Evolutionary conservation across 1,140 invertebrate genomes (phyloP).

Genomic region (Papilio glaucus): DNA sequence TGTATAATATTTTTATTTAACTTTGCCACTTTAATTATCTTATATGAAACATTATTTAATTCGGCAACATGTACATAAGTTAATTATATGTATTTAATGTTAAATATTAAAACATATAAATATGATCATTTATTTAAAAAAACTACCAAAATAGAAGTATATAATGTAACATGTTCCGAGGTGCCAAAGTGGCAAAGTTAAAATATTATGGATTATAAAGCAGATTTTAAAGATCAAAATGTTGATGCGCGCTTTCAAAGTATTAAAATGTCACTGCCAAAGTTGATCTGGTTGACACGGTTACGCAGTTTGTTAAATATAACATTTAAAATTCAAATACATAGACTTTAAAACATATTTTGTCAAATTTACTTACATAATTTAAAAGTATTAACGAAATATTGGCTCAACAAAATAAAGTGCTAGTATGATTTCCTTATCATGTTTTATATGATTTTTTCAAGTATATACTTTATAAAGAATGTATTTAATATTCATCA

Average conservation of each 20-base stretch:
- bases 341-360: not conserved
- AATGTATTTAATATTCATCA: not conserved
- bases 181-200: too few species aligned
- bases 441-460: not conserved
- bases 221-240: slow-evolving; percentile 26
- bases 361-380: slow-evolving; percentile 5
- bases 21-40: too few species aligned
- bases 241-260: not conserved
- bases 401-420: slow-evolving; percentile 36
- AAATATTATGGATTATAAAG: not conserved
- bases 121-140: too few species aligned
- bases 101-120: too few species aligned
- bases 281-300: slow-evolving; percentile 25
- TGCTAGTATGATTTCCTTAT: not conserved
- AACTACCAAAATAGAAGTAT: too few species aligned
- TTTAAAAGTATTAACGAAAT: not conserved
- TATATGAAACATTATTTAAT: too few species aligned
- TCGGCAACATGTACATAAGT: too few species aligned
- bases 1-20: too few species aligned
- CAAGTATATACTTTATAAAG: slow-evolving; percentile 2
- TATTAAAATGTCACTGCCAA: slow-evolving; percentile 31
- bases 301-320: slow-evolving; percentile 32
- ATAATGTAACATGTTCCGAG: too few species aligned
- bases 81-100: too few species aligned
- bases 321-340: slow-evolving; percentile 10